Percentiles rank a stretch among this genome's conserved stretches.
phyloP scores from a whole-genome alignment of 1,140 invertebrate genomes.

The Bombus huntii region DNA sequence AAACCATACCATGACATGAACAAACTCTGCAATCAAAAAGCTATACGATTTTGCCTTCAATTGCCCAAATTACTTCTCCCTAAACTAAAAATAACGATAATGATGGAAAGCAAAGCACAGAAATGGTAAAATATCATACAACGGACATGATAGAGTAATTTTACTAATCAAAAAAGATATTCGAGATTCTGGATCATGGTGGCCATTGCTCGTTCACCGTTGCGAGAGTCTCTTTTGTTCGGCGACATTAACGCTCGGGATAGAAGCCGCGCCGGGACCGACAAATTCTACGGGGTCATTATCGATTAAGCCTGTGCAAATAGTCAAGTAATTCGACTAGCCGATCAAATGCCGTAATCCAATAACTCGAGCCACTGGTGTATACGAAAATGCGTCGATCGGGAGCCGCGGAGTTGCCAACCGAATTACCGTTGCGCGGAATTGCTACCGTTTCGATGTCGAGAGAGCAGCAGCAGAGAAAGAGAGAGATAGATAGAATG shows the following conservation, averaged over 20 bases:
- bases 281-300: slow-evolving; percentile 45
- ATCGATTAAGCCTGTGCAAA: slow-evolving; percentile 54
- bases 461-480: not conserved
- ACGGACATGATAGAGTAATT: too few relatives aligned
- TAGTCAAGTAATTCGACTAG: slow-evolving; percentile 54
- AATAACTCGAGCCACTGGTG: slow-evolving; percentile 45
- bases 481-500: not conserved
- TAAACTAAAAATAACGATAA: too few relatives aligned
- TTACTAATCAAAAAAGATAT: too few relatives aligned
- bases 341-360: slow-evolving; percentile 41
- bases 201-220: not conserved
- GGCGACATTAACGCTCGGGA: not conserved
- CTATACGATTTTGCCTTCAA: too few relatives aligned
- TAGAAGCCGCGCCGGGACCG: not conserved
- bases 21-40: too few relatives aligned
- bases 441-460: slow-evolving; percentile 15
- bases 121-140: too few relatives aligned
- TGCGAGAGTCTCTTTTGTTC: slow-evolving; percentile 14
- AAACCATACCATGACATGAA: too few relatives aligned
- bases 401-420: slow-evolving; percentile 27
- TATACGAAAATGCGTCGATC: slow-evolving; percentile 46
- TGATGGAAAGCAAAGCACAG: too few relatives aligned
- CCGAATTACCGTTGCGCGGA: slow-evolving; percentile 38
- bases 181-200: too few relatives aligned
- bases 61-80: too few relatives aligned